Percentiles rank a stretch among this genome's conserved stretches.
phyloP scores from a whole-genome alignment of 2,113 vertebrate species.

The Ascaphus truei region DNA sequence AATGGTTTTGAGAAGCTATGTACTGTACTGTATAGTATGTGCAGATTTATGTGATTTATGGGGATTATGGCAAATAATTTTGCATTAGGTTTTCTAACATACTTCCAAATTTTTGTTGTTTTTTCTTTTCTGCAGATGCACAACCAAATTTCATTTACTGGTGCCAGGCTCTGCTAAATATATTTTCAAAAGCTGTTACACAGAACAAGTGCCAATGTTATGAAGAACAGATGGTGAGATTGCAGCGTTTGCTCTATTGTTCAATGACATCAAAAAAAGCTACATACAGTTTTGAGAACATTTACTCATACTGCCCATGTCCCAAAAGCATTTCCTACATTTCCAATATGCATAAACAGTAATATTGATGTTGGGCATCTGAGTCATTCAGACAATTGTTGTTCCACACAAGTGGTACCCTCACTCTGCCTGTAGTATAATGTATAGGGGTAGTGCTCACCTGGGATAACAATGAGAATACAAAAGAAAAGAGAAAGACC shows the following conservation, averaged over 20 bases:
- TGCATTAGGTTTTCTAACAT: neutral
- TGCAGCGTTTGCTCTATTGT: slow-evolving; percentile 29
- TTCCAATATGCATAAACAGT: too few species aligned
- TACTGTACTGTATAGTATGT: neutral
- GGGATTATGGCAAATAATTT: neutral
- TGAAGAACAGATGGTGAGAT: slow-evolving; percentile 32
- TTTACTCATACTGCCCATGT: neutral
- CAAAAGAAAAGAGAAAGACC: too few species aligned
- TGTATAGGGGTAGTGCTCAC: too few species aligned
- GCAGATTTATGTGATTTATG: neutral
- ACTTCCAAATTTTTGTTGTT: neutral
- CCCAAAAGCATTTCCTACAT: neutral
- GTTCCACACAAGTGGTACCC: too few species aligned
- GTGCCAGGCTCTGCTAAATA: slow-evolving; percentile 34
- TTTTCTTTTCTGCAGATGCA: slow-evolving; percentile 26
- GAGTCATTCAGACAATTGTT: too few species aligned
- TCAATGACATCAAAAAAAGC: slow-evolving; percentile 22
- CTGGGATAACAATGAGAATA: too few species aligned
- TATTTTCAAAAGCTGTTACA: slow-evolving; percentile 32
- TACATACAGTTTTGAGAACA: neutral
- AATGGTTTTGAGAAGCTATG: neutral
- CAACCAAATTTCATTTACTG: slow-evolving; percentile 22
- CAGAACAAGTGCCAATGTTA: slow-evolving; percentile 27
- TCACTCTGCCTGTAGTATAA: too few species aligned
- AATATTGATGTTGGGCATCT: too few species aligned